Evolutionary conservation across 2,797 vertebrate genomes (phyloP).

Genomic region (Caiman crocodilus): DNA sequence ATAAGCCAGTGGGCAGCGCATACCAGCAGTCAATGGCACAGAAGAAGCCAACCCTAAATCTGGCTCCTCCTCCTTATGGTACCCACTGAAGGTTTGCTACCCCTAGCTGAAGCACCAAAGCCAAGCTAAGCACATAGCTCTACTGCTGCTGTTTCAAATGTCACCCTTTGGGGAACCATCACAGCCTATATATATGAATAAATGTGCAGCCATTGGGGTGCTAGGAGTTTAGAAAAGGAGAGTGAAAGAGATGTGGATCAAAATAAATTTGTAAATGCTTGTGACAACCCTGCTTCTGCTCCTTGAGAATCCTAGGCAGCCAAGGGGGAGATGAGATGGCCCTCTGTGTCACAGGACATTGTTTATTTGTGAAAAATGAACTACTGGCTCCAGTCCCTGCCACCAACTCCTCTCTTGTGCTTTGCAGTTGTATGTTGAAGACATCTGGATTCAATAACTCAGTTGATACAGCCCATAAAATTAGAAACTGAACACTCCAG

Average conservation of each 20-base stretch:
- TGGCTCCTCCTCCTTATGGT: not conserved
- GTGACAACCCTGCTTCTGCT: not conserved
- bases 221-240: not conserved
- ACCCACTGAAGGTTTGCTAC: fast-evolving
- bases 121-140: fast-evolving
- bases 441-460: slow-evolving; percentile 80
- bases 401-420: slow-evolving; percentile 46
- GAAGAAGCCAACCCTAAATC: not conserved
- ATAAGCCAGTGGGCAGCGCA: fast-evolving
- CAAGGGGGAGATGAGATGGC: slow-evolving; percentile 8
- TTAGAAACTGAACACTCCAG: slow-evolving; percentile 73
- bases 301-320: not conserved
- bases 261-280: not conserved
- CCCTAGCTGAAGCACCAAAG: fast-evolving
- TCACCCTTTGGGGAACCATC: not conserved
- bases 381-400: not conserved
- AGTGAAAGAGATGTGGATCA: fast-evolving
- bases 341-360: not conserved
- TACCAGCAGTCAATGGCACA: not conserved
- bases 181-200: not conserved
- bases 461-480: slow-evolving; percentile 78
- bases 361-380: slow-evolving; percentile 54
- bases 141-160: not conserved
- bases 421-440: slow-evolving; percentile 67
- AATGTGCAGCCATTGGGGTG: fast-evolving